Percentiles rank a stretch among this genome's conserved stretches.
Conservation (phyloP, 2,888 invertebrate genomes). For the Leptinotarsa rubiginosa region DNA sequence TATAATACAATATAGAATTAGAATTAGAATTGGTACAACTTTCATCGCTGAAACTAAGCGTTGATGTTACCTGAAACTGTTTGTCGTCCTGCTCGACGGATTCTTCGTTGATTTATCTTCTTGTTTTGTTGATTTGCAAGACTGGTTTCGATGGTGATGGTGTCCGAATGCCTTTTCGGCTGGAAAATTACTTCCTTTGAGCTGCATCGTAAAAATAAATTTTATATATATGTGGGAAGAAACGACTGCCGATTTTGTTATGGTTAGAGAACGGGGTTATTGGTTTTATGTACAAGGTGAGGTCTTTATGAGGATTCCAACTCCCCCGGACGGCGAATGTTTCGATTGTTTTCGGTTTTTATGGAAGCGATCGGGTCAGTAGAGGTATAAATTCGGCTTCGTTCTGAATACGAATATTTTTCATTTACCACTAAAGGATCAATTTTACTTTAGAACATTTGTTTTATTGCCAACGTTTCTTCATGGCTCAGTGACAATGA, state of each 20-base stretch:
- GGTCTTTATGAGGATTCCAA: slow-evolving; percentile 1
- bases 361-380: not conserved
- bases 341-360: not conserved
- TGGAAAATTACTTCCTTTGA: slow-evolving; percentile 12
- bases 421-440: too few species aligned
- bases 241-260: slow-evolving; percentile 4
- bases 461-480: too few species aligned
- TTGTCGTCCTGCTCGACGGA: too few species aligned
- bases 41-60: too few species aligned
- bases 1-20: too few species aligned
- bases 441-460: too few species aligned
- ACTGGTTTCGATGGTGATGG: slow-evolving; percentile 14
- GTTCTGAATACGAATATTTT: too few species aligned
- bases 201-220: not conserved
- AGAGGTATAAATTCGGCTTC: not conserved
- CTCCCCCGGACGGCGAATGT: not conserved
- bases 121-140: slow-evolving; percentile 15
- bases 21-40: too few species aligned
- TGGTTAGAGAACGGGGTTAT: not conserved
- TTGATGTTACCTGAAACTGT: too few species aligned
- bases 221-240: slow-evolving; percentile 18
- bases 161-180: slow-evolving; percentile 9
- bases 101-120: not conserved
- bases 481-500: too few species aligned
- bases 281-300: slow-evolving; percentile 6